Percentiles rank a stretch among this genome's conserved stretches.
phyloP scores from a whole-genome alignment of 2,888 invertebrate species.

The Latrodectus elegans region DNA sequence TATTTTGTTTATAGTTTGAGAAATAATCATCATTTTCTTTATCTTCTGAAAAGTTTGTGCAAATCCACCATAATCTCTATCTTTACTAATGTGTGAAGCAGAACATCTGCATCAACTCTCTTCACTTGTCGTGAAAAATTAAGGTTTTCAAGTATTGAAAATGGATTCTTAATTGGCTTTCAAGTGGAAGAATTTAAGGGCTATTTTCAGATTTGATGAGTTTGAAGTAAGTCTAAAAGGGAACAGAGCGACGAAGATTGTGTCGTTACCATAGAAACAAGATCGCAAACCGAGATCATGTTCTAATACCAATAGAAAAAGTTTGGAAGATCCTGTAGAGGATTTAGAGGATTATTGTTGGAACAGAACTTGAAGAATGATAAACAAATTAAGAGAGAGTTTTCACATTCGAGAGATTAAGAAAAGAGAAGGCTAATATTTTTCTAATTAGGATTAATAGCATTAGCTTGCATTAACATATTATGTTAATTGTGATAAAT shows the following conservation, averaged over 20 bases:
- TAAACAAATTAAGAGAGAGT: too few relatives aligned
- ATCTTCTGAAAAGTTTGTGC: neutral
- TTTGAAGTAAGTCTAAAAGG: constrained; percentile 1
- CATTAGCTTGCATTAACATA: too few relatives aligned
- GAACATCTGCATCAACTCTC: neutral
- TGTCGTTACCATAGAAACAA: constrained; percentile 30
- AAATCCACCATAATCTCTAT: neutral
- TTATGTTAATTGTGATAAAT: too few relatives aligned
- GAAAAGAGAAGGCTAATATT: too few relatives aligned
- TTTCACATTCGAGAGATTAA: too few relatives aligned
- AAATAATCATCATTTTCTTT: too few relatives aligned
- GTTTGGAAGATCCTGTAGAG: too few relatives aligned
- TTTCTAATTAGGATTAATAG: too few relatives aligned
- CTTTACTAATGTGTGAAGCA: neutral
- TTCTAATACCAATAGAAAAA: too few relatives aligned
- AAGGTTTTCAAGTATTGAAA: constrained; percentile 6
- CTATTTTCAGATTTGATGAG: constrained; percentile 16
- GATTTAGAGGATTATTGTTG: too few relatives aligned
- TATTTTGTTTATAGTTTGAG: too few relatives aligned
- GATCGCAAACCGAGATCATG: neutral
- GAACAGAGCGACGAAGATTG: constrained; percentile 3
- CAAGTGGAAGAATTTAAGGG: constrained; percentile 17
- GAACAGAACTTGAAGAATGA: too few relatives aligned
- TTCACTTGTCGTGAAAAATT: constrained; percentile 11
- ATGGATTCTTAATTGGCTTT: constrained; percentile 40